Base-by-base conservation (phyloP, 2,888 invertebrate species). In the Habroteleia sp. region DNA sequence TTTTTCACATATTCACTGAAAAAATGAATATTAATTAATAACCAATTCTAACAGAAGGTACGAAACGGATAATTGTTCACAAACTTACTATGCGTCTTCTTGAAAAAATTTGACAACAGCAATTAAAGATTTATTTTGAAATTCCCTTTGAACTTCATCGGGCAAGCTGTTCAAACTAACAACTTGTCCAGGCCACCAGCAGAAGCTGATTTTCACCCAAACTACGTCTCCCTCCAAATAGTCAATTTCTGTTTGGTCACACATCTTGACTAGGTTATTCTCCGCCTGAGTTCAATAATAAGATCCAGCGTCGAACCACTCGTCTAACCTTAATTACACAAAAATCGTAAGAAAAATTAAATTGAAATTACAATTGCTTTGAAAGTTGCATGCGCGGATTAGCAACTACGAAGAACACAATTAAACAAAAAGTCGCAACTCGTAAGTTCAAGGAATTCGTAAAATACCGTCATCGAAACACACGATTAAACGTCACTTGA, bases 181-280 rank as follows among this genome's bases (percentile, higher is more conserved):
- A 71, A 96, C 94, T 87, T 94, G 93, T 6, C 94, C 95, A 16
- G 96, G 96, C 96, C 96, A 96, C 95, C 95, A 96, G 82, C 92
- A 93, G 31, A 92, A 91, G 29, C 94, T 93, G 74, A 95, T 89
- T 88, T 95, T 96, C 11, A 95, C 95, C 96, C 96, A 96, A 76
- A 96, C 96, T 82, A 95, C 91, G 83, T 96, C 95, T 52, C 94
- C 94, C 81, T 93, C 93, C 81, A 91, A 90, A 89, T 93, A 94
- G 84, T 87, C 89, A 80, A 91, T 91, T 89, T 92, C 91, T 82
- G 91, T 91, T 89, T 93, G 92, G 83, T 93, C 93, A 90, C 93
- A 92, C 94, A 94, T 94, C 89, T 85, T 88, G 63, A 80, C 74
- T 58, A 74, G 60, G 62, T 77, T 48, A 37, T 20, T n/a, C 13